A percentile compares a stretch with the other conserved stretches of the same genome.
Conservation (phyloP, 2,888 invertebrate genomes). For the Dioctria rufipes region DNA sequence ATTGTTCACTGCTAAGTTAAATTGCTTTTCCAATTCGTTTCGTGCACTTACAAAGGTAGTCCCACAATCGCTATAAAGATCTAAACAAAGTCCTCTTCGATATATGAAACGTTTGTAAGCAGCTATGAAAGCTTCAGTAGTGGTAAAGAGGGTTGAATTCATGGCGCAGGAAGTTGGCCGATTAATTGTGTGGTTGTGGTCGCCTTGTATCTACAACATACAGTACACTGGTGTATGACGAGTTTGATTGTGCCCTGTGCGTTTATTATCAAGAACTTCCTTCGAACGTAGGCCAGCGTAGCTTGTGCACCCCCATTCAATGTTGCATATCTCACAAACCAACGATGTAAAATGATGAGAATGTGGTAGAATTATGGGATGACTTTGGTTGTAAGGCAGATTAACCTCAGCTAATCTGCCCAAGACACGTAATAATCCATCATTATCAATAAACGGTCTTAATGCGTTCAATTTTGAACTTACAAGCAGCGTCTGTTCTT, state of each 20-base stretch:
- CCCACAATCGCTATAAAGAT: not conserved
- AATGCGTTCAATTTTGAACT: no score
- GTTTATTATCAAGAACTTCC: slow-evolving; percentile 11
- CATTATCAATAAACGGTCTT: no score
- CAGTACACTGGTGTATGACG: not conserved
- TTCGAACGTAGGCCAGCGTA: not conserved
- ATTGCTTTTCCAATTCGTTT: not conserved
- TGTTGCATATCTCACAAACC: not conserved
- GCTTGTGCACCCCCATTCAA: not conserved
- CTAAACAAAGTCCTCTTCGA: not conserved
- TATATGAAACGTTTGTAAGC: not conserved
- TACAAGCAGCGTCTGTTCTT: no score
- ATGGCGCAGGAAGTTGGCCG: not conserved
- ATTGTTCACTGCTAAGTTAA: not conserved
- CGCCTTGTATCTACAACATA: not conserved
- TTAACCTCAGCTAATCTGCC: no score
- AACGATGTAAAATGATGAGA: no score
- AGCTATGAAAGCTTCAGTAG: not conserved
- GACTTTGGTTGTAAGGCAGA: no score
- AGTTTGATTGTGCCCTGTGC: not conserved
- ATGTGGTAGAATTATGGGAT: no score
- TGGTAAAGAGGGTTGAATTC: not conserved
- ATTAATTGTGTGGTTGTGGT: not conserved
- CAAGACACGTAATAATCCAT: no score
- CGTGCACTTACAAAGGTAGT: not conserved